These are phyloP conservation scores for Ecdyonurus torrentis DNA, from an alignment of 2,888 invertebrate genomes.

Conservation along the genomic window DNA sequence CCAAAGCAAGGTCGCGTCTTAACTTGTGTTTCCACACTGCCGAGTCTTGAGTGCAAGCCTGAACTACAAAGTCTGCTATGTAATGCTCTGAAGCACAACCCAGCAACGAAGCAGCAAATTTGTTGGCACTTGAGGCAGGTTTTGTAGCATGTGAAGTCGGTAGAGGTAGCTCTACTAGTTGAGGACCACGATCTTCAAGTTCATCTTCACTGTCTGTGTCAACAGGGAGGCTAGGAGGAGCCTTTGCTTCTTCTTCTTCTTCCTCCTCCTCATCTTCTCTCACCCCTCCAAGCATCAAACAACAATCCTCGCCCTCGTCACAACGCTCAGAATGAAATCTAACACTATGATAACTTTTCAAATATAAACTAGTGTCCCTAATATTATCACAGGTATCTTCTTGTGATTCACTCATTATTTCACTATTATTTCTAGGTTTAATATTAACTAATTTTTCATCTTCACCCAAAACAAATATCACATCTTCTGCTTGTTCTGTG, in stretches of 20 bases:
- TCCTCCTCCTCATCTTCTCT: background rate
- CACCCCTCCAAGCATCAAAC: background rate
- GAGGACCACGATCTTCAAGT: conserved; percentile 14
- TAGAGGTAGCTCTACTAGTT: conserved; percentile 40
- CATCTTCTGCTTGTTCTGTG: conserved; percentile 18
- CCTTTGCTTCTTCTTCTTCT: conserved; percentile 6
- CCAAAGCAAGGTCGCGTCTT: conserved; percentile 32
- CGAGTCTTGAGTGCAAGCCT: conserved; percentile 37
- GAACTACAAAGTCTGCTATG: conserved; percentile 58
- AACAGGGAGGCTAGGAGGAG: conserved; percentile 4
- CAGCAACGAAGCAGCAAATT: conserved; percentile 35
- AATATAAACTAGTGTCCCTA: conserved; percentile 14
- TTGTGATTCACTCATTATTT: background rate
- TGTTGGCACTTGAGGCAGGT: conserved; percentile 5
- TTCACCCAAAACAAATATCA: conserved; percentile 54
- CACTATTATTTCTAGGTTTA: conserved; percentile 22
- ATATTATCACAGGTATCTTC: background rate
- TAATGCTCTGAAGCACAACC: conserved; percentile 47
- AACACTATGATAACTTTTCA: conserved; percentile 22
- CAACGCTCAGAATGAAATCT: conserved; percentile 16
- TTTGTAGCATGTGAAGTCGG: conserved; percentile 28
- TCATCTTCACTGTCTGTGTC: conserved; percentile 13
- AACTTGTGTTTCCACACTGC: conserved; percentile 38
- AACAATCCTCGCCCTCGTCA: conserved; percentile 4
- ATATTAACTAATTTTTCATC: conserved; percentile 48